Base-by-base conservation (phyloP, 2,888 invertebrate genomes). In the Campopleginae sp. region DNA sequence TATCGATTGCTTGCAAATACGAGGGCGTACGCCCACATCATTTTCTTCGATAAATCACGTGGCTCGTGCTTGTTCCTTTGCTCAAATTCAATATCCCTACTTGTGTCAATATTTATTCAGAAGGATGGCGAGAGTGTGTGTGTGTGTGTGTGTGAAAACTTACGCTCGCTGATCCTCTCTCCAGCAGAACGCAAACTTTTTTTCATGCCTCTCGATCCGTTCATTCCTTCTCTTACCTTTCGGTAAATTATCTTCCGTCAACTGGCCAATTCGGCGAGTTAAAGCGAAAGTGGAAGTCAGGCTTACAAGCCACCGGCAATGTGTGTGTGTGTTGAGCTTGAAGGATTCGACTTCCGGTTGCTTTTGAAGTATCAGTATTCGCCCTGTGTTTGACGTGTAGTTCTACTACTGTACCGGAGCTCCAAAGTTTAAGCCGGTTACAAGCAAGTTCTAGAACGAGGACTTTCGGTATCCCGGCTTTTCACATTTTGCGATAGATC, bases 301-400 rank as follows among this genome's bases (percentile, higher is more conserved):
- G 27, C 54, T 58, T 23, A 27, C 46, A 46, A n/a, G 46, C 19
- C 61, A 19, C 42, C 58, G 44, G 27, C 14, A 31, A 31, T 23
- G n/a, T 10, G 61, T 14, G 12, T 17, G 33, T 58, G 44, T 74
- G 17, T 65, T 65, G 8, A 19, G 48, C 76, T 66, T 58, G 10
- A 10, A 27, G 10, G 38, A 10, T 65, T 44, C 33, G 58, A 82
- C 83, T 84, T 70, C 63, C 68, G 70, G 63, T 51, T 17, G 48
- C 46, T 72, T 48, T 68, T 54, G 31, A 42, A 54, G 65, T 61
- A 71, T n/a, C 77, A 51, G 54, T 17, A 44, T 27, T 70, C 23
- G 23, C 42, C 23, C 51, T 80, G 84, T 42, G 48, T 72, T 80
- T 80, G 80, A 84, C 80, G 76, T 79, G 38, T 80, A 66, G 54